Evolutionary conservation across 2,113 vertebrate genomes (phyloP).

Genomic region (Heloderma charlesbogerti): DNA sequence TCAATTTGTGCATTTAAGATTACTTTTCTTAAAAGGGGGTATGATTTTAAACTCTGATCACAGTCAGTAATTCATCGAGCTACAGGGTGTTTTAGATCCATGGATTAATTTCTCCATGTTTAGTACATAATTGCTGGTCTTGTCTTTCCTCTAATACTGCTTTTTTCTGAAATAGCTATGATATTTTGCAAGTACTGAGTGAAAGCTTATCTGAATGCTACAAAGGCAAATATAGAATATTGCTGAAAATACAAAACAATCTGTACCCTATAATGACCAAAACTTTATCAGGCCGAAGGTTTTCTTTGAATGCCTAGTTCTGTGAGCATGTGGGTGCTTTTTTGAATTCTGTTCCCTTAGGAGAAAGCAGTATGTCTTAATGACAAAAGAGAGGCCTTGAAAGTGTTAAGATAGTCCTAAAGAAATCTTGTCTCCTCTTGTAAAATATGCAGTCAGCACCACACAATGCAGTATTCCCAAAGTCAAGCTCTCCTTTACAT

Average conservation of each 20-base stretch:
- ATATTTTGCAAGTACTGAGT: slow-evolving; percentile 80
- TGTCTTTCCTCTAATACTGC: slow-evolving; percentile 75
- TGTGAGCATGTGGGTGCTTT: neutral
- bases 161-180: slow-evolving; percentile 79
- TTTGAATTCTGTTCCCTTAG: neutral
- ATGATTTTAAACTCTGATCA: slow-evolving; percentile 2
- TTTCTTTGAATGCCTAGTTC: neutral
- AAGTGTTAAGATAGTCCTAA: slow-evolving; percentile 62
- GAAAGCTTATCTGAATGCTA: slow-evolving; percentile 62
- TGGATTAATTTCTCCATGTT: neutral
- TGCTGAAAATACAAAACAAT: neutral
- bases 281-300: neutral
- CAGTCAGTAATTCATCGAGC: neutral
- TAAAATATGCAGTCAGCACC: slow-evolving; percentile 58
- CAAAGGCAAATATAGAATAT: neutral
- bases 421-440: slow-evolving; percentile 55
- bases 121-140: neutral
- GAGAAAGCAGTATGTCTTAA: neutral
- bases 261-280: neutral
- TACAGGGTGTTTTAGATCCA: neutral
- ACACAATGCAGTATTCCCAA: slow-evolving; percentile 64
- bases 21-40: neutral
- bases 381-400: slow-evolving; percentile 16
- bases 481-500: slow-evolving; percentile 72
- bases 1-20: neutral